Conservation (phyloP, 2,113 vertebrate species). For the Albula glossodonta region DNA sequence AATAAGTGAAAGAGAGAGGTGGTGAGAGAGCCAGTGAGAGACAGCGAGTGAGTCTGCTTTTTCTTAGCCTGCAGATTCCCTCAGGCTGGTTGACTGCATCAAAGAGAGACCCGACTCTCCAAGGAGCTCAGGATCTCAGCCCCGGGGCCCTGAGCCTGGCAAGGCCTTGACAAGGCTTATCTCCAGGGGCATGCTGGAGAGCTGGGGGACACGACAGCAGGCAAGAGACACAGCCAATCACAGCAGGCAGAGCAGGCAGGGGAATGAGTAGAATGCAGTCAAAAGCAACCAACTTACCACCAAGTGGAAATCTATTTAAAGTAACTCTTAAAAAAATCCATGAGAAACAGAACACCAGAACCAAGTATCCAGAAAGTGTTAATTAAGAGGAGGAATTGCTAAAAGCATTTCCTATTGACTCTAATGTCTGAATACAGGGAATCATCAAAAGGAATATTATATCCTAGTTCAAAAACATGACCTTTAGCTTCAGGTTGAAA, state of each 20-base stretch:
- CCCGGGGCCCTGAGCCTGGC: conserved; percentile 57
- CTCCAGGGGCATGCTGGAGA: conserved; percentile 50
- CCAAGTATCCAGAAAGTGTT: no score
- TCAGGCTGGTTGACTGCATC: conserved; percentile 69
- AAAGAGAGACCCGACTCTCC: conserved; percentile 66
- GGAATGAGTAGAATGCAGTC: conserved; percentile 25
- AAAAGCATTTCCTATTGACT: not conserved
- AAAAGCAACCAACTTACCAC: conserved; percentile 1
- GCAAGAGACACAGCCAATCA: conserved; percentile 52
- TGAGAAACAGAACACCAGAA: no score
- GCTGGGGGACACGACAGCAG: conserved; percentile 44
- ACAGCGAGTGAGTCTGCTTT: conserved; percentile 26
- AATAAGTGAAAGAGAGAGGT: no score
- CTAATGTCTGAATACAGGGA: not conserved
- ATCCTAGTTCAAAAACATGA: not conserved
- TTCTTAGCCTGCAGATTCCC: conserved; percentile 56
- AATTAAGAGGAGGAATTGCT: not conserved
- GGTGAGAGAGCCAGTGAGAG: conserved; percentile 2
- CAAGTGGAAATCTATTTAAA: conserved; percentile 25
- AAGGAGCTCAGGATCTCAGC: conserved; percentile 63
- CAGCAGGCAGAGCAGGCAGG: conserved; percentile 40
- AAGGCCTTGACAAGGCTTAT: conserved; percentile 65
- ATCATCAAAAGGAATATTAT: not conserved
- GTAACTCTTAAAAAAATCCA: not conserved
- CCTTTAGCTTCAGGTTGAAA: not conserved